phyloP scores from a whole-genome alignment of 35 echinoderm and acorn worm genomes.

The Nesometra sesokonis region DNA sequence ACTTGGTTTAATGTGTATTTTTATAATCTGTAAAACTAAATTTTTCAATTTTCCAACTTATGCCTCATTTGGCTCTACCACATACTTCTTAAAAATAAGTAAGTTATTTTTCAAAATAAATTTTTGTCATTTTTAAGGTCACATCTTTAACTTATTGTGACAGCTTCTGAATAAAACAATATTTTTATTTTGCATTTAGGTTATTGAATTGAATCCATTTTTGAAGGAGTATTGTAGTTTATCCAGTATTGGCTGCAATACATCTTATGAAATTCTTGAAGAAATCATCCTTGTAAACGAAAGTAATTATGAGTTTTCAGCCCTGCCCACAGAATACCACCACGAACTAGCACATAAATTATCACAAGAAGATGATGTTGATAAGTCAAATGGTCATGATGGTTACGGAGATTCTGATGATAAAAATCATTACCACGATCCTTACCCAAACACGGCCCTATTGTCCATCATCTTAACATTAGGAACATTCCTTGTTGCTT shows the following conservation, averaged over 20 bases:
- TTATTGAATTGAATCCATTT: neutral
- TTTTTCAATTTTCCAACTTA: too few relatives aligned
- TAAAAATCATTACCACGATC: slow-evolving; percentile 20
- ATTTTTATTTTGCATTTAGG: neutral
- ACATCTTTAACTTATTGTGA: too few relatives aligned
- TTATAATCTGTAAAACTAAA: too few relatives aligned
- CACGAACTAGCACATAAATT: neutral
- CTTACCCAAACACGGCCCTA: slow-evolving; percentile 56
- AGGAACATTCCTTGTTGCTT: slow-evolving; percentile 86
- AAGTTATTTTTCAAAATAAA: too few relatives aligned
- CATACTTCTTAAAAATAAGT: too few relatives aligned
- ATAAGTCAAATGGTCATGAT: neutral
- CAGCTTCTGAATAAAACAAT: too few relatives aligned
- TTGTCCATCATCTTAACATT: slow-evolving; percentile 78
- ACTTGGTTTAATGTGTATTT: too few relatives aligned
- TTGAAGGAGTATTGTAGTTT: neutral
- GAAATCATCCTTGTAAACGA: neutral
- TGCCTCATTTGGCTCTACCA: too few relatives aligned
- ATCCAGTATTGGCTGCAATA: neutral
- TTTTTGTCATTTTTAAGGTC: too few relatives aligned
- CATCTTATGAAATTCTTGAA: too few relatives aligned
- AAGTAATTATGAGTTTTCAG: neutral
- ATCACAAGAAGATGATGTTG: too few relatives aligned
- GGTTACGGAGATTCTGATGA: too few relatives aligned
- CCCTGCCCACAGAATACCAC: neutral